These are phyloP conservation scores for Lissocephala sabroskyi DNA, from an alignment of 2,888 invertebrate species.

Conservation along the genomic window DNA sequence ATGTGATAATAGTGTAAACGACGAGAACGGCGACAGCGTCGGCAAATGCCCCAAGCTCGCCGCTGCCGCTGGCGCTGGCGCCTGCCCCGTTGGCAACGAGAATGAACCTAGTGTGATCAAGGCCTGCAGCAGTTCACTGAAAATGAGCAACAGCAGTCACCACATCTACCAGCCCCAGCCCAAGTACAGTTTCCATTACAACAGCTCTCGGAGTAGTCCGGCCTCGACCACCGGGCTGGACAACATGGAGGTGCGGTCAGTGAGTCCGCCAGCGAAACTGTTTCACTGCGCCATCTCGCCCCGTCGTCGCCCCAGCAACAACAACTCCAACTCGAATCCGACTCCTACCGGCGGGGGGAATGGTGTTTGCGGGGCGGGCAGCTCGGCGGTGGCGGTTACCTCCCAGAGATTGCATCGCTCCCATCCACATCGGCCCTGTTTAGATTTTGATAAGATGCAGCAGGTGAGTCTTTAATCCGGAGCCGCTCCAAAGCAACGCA, in stretches of 20 bases:
- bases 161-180: constrained; percentile 72
- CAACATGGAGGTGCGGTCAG: constrained; percentile 70
- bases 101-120: constrained; percentile 57
- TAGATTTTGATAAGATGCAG: constrained; percentile 98
- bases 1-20: constrained; percentile 73
- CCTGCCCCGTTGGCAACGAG: constrained; percentile 42
- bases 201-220: constrained; percentile 71
- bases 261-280: constrained; percentile 74
- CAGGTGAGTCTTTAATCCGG: constrained; percentile 79
- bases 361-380: constrained; percentile 13
- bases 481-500: constrained; percentile 36
- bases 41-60: neutral
- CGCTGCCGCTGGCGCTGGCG: constrained; percentile 11
- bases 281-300: constrained; percentile 77
- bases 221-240: constrained; percentile 71
- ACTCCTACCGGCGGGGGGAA: too few relatives aligned
- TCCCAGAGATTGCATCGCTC: constrained; percentile 74
- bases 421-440: constrained; percentile 84
- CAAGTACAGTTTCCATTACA: constrained; percentile 71
- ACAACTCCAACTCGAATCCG: neutral
- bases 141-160: constrained; percentile 71
- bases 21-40: constrained; percentile 62
- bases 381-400: constrained; percentile 42
- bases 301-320: constrained; percentile 74
- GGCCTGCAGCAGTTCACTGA: constrained; percentile 65